Evolutionary conservation across 2,113 vertebrate genomes (phyloP).

Genomic region (Gymnorhina tibicen): DNA sequence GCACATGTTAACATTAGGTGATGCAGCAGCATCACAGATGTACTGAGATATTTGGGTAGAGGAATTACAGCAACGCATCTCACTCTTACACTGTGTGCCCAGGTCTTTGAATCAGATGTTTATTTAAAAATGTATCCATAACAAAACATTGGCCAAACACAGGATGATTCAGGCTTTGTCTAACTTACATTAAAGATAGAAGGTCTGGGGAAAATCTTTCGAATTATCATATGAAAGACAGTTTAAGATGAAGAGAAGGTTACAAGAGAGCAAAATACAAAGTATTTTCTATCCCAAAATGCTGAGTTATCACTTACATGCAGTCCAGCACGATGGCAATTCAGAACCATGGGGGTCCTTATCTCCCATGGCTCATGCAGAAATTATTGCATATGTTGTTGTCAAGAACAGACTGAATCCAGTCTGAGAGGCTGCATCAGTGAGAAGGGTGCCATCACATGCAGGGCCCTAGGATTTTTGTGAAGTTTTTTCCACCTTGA

Average conservation of each 20-base stretch:
- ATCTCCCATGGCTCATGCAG: conserved; percentile 29
- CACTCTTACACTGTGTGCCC: neutral
- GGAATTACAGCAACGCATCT: neutral
- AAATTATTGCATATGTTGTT: neutral
- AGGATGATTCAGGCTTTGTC: neutral
- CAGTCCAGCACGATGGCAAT: neutral
- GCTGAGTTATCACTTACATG: conserved; percentile 12
- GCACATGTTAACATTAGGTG: neutral
- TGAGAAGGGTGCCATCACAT: neutral
- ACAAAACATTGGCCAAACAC: neutral
- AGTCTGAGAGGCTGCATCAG: neutral
- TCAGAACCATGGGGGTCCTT: conserved; percentile 19
- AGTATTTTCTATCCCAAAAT: neutral
- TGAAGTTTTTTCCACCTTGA: neutral
- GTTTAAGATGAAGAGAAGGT: neutral
- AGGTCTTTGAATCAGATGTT: neutral
- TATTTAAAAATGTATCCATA: neutral
- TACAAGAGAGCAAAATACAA: neutral
- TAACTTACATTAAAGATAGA: neutral
- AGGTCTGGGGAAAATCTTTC: neutral
- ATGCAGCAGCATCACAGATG: conserved; percentile 17
- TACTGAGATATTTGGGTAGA: neutral
- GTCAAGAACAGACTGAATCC: neutral
- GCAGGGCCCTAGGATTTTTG: neutral
- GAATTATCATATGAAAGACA: conserved; percentile 15